Conservation (phyloP, 2,888 invertebrate species). For the Anthoptus insignis region DNA sequence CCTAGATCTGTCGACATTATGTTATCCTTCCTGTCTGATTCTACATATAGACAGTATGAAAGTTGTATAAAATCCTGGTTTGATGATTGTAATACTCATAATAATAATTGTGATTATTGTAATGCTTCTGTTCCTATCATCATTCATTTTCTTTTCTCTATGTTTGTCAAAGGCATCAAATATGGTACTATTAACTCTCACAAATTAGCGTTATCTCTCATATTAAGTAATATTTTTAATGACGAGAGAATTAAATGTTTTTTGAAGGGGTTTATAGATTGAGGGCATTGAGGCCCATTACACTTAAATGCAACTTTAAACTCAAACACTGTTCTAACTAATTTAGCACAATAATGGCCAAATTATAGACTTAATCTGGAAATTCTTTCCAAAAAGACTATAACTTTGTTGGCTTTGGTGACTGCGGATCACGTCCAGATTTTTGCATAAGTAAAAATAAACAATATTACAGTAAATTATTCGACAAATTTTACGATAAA, state of each 20-base stretch:
- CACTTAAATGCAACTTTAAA: conserved; percentile 35
- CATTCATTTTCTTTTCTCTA: conserved; percentile 5
- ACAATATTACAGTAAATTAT: background rate
- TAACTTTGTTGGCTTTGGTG: conserved; percentile 46
- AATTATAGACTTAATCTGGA: conserved; percentile 36
- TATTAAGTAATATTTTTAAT: conserved; percentile 3
- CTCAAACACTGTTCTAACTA: conserved; percentile 19
- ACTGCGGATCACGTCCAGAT: conserved; percentile 50
- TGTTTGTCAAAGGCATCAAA: conserved; percentile 5
- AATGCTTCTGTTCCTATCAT: background rate
- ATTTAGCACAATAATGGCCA: conserved; percentile 26
- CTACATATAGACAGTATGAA: conserved; percentile 35
- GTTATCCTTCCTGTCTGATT: conserved; percentile 23
- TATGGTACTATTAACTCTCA: conserved; percentile 24
- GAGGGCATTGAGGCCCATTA: conserved; percentile 3
- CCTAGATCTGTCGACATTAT: conserved; percentile 28
- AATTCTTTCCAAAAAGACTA: conserved; percentile 44
- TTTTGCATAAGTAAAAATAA: conserved; percentile 41
- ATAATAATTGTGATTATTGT: background rate
- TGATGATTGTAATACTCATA: conserved; percentile 6
- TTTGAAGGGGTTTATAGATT: conserved; percentile 18
- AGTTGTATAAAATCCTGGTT: conserved; percentile 21
- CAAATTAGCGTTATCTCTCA: conserved; percentile 6
- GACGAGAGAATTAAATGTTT: conserved; percentile 13
- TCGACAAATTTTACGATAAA: background rate